These are phyloP conservation scores for Anoplolepis gracilipes DNA, from an alignment of 1,140 invertebrate genomes.

Conservation along the genomic window DNA sequence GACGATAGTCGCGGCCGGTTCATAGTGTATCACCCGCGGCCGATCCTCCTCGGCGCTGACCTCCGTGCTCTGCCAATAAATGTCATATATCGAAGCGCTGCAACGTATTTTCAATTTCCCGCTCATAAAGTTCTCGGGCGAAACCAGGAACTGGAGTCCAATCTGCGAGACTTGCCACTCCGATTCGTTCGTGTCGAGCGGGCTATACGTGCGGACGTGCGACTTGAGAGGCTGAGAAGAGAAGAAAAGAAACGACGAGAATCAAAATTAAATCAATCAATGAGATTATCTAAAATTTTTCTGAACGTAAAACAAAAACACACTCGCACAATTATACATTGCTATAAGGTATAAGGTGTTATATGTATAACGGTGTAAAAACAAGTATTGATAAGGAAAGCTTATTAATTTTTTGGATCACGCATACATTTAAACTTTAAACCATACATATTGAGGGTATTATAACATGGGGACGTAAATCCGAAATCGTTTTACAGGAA, in stretches of 20 bases:
- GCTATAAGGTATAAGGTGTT: no score
- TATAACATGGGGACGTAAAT: no score
- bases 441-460: no score
- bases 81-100: constrained; percentile 87
- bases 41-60: constrained; percentile 87
- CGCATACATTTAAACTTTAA: no score
- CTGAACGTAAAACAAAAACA: no score
- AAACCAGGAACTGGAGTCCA: constrained; percentile 87
- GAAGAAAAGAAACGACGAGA: no score
- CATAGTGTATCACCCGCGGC: constrained; percentile 77
- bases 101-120: constrained; percentile 88
- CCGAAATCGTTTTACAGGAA: no score
- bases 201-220: constrained; percentile 78
- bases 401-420: background rate
- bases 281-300: background rate
- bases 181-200: constrained; percentile 78
- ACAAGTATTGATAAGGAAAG: constrained; percentile 10
- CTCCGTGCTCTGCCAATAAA: constrained; percentile 88
- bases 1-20: constrained; percentile 81
- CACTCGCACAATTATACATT: no score
- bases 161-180: constrained; percentile 80
- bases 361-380: no score
- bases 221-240: constrained; percentile 74
- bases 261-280: constrained; percentile 13
- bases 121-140: constrained; percentile 85